Evolutionary conservation across 2,113 vertebrate genomes (phyloP).

Genomic region (Lathamus discolor): DNA sequence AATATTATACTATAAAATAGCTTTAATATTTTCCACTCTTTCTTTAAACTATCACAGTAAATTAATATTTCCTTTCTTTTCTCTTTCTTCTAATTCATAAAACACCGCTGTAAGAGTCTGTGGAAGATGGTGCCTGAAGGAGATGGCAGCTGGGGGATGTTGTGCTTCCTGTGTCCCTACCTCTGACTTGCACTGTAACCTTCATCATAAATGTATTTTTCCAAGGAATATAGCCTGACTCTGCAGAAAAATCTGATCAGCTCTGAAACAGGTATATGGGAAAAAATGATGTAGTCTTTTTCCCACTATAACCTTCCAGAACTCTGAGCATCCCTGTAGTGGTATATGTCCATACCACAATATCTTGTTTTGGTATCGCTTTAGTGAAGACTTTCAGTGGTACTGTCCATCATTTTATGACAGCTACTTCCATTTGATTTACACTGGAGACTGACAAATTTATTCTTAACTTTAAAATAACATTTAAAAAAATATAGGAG

Average conservation of each 20-base stretch:
- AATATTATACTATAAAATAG: constrained; percentile 58
- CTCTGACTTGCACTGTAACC: neutral
- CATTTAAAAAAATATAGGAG: neutral
- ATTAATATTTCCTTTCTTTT: constrained; percentile 11
- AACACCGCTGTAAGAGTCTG: neutral
- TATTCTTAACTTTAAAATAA: constrained; percentile 50
- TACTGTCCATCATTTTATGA: neutral
- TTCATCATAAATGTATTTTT: neutral
- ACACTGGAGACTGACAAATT: constrained; percentile 27
- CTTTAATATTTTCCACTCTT: constrained; percentile 33
- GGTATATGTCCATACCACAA: neutral
- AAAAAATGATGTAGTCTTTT: neutral
- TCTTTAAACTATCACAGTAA: constrained; percentile 47
- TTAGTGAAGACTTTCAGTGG: neutral
- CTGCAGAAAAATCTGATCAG: neutral
- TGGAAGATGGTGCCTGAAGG: neutral
- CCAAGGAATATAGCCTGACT: neutral
- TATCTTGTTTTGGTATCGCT: neutral
- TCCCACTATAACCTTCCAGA: neutral
- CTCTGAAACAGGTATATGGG: neutral
- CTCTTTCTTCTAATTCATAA: neutral
- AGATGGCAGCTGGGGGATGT: neutral
- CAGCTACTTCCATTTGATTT: constrained; percentile 33
- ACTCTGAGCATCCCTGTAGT: neutral
- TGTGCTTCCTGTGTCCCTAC: neutral